Evolutionary conservation across 64 coral and sea anemone genomes (phyloP), one percentile per base, ranked within the genome.

Genomic region (Trachythela sp.): DNA sequence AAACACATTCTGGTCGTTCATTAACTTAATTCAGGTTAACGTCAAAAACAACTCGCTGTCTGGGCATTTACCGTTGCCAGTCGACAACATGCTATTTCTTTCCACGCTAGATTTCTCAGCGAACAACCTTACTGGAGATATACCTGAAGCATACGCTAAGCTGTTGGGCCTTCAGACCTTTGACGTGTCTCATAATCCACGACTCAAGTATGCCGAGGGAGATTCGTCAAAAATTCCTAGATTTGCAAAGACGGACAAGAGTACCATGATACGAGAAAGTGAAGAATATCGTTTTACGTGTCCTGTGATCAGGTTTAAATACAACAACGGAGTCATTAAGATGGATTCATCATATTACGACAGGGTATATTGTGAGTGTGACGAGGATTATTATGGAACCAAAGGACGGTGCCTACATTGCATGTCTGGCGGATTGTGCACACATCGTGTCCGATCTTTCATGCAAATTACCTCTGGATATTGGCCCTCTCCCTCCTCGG

Each of bases 261-360:
- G 48, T 84, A 34, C 20, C 17, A 0, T 56, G 52, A 51, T 89
- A 77, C 54, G 86, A 83, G 24, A 89, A 80, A 17, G 40, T 2
- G 8, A 15, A 14, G 17, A 40, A 1, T 31, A 31, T 22, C 36
- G 8, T 13, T 91, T 89, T 40, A 89, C 36, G 4, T 96, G 94
- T 42, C 94, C 94, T 27, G 86, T 72, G 36, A 86, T 68, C 39
- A 39, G 60, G 8, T 70, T 96, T 33, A 71, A 17, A 36, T 93
- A 86, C 54, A 96, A 83, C 94, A 91, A 88, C 9, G 94, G 94
- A 2, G 40, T 68, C 26, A 36, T 96, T 31, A 71, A 89, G n/a
- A 33, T 96, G 40, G 89, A 96, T 86, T 89, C 94, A 4, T 75
- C 39, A 11, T 96, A 93, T 77, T 96, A 96, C 39, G 20, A 49